phyloP scores from a whole-genome alignment of 2,113 vertebrate genomes.

The Platanista minor region DNA sequence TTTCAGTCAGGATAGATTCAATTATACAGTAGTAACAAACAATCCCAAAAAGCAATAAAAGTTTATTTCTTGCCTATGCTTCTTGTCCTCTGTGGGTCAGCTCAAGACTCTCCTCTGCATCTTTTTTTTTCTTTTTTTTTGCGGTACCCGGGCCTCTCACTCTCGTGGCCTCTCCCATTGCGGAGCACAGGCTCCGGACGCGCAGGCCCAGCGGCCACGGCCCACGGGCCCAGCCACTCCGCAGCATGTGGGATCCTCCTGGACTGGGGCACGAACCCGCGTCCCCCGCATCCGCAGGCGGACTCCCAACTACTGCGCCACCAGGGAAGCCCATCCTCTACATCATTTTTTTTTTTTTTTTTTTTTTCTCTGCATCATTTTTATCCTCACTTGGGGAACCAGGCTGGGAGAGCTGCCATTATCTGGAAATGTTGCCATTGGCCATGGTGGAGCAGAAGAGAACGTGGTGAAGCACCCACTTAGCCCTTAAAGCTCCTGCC shows the following conservation, averaged over 20 bases:
- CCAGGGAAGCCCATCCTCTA: too few species aligned
- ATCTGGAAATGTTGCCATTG: neutral
- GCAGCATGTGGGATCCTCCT: too few species aligned
- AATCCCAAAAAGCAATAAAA: neutral
- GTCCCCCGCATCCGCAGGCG: too few species aligned
- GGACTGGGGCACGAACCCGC: too few species aligned
- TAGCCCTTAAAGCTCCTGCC: neutral
- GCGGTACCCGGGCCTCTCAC: rapidly evolving
- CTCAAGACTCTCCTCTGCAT: neutral
- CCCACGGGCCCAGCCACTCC: too few species aligned
- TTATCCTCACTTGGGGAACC: neutral
- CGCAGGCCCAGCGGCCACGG: too few species aligned
- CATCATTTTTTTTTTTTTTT: neutral
- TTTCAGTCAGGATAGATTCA: neutral
- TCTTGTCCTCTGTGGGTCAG: neutral
- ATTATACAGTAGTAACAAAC: neutral
- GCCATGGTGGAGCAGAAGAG: neutral
- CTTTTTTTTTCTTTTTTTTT: neutral
- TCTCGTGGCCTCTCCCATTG: too few species aligned
- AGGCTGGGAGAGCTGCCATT: neutral
- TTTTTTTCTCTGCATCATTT: neutral
- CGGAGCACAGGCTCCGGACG: too few species aligned
- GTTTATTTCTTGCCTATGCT: neutral
- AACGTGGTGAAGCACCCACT: neutral
- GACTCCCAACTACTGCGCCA: too few species aligned